Evolutionary conservation across 2,113 vertebrate species (phyloP).

Genomic region (Mionectes macconnelli): DNA sequence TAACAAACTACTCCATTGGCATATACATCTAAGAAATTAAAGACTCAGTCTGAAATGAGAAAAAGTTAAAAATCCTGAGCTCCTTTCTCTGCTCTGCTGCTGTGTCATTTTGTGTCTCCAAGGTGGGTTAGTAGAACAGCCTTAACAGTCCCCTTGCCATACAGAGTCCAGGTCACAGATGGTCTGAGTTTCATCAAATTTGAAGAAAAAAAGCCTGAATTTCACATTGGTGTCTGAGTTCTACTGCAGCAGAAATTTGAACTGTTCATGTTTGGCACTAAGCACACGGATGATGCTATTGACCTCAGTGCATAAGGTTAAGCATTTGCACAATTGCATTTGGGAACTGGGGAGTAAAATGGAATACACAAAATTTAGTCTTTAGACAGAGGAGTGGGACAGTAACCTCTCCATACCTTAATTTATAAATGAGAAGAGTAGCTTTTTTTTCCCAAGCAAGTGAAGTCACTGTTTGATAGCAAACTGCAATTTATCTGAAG

Average conservation of each 20-base stretch:
- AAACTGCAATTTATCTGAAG: not conserved
- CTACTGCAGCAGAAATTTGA: not conserved
- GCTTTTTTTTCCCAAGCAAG: not conserved
- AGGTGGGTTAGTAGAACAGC: not conserved
- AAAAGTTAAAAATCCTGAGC: not conserved
- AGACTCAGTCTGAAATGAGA: not conserved
- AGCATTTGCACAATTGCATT: not conserved
- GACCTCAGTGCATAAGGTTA: conserved; percentile 22
- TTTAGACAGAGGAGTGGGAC: not conserved
- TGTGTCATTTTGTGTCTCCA: not conserved
- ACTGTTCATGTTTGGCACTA: not conserved
- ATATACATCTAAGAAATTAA: not conserved
- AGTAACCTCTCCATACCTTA: not conserved
- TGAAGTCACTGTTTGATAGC: not conserved
- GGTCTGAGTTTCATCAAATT: not conserved
- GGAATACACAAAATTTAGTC: not conserved
- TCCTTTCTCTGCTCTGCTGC: not conserved
- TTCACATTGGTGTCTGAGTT: not conserved
- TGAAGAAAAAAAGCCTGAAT: not conserved
- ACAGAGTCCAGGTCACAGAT: not conserved
- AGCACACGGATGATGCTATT: not conserved
- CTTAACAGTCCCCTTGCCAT: fast-evolving
- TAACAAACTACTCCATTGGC: not conserved
- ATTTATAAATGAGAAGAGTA: not conserved
- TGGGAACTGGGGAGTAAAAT: conserved; percentile 3